Base-by-base conservation (phyloP, 2,888 invertebrate genomes). In the Pheosia tremula region DNA sequence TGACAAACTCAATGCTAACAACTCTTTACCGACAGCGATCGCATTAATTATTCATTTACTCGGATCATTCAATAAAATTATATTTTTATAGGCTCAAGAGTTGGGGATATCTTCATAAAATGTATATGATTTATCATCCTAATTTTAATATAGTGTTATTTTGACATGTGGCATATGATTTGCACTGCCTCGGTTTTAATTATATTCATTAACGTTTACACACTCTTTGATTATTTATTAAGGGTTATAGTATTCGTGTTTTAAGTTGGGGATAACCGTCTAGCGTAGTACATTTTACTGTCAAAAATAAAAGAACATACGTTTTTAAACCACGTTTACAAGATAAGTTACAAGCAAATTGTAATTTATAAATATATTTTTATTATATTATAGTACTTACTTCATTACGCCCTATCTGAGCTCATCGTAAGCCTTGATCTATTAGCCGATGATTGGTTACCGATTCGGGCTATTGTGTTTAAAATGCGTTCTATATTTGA, bases 401-500 rank as follows among this genome's bases (percentile, higher is more conserved):
- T 24, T 43, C 7, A 9, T 9, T 43, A 43, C 4, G 43, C 9
- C 8, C 9, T 3, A 9, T 6, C 57, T 55, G 59, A 64, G 58
- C 69, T 61, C 70, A 57, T 62, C 59, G 47, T 39, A 62, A 64
- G 53, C 76, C 78, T 78, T 78, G 76, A 75, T 78, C 75, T 73
- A 68, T 24, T 24, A 24, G 24, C 2, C 24, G 0, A 24, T 24
- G 24, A 24, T 24, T 72, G 36, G 57, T 66, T 66, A 68, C 68
- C 71, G 58, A 61, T 67, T 58, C 53, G 49, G 53, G 63, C 76
- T 68, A 81, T 81, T 81, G 80, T 77, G 66, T 78, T 75, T 77
- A 71, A 77, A 74, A 75, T 67, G 68, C 73, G 77, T 78, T 77
- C 73, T 75, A 76, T 71, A 77, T 79, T 80, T 76, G 73, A 78